These are phyloP conservation scores for Mormyrus lacerda DNA, from an alignment of 2,113 vertebrate genomes.

Conservation along the genomic window DNA sequence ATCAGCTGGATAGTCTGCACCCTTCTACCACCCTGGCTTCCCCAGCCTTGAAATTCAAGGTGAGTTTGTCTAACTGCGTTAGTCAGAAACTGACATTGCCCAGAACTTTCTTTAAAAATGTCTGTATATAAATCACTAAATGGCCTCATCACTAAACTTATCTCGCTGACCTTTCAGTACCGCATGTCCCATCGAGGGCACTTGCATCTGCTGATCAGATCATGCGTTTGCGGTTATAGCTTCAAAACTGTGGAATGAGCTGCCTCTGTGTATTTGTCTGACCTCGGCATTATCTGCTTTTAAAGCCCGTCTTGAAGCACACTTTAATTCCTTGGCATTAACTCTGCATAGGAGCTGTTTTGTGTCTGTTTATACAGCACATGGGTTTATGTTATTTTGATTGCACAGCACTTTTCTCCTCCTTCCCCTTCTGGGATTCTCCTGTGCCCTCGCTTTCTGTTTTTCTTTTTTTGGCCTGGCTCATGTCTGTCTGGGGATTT, in stretches of 20 bases:
- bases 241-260: background rate
- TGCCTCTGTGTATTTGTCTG: background rate
- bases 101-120: background rate
- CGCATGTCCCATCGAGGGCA: background rate
- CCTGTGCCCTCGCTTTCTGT: background rate
- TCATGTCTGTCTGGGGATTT: constrained; percentile 18
- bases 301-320: background rate
- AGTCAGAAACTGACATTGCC: background rate
- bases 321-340: background rate
- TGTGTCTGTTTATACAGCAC: background rate
- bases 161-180: background rate
- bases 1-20: constrained; percentile 74
- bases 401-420: background rate
- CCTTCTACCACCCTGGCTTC: constrained; percentile 64
- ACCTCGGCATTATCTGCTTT: background rate
- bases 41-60: constrained; percentile 93
- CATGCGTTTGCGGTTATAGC: background rate
- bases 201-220: too few species aligned
- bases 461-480: background rate
- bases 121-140: background rate
- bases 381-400: background rate
- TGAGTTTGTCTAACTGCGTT: constrained; percentile 28
- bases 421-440: background rate
- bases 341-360: background rate
- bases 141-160: background rate